These are phyloP conservation scores for Catajapyx aquilonaris DNA, from an alignment of 1,140 invertebrate genomes.

Conservation along the genomic window DNA sequence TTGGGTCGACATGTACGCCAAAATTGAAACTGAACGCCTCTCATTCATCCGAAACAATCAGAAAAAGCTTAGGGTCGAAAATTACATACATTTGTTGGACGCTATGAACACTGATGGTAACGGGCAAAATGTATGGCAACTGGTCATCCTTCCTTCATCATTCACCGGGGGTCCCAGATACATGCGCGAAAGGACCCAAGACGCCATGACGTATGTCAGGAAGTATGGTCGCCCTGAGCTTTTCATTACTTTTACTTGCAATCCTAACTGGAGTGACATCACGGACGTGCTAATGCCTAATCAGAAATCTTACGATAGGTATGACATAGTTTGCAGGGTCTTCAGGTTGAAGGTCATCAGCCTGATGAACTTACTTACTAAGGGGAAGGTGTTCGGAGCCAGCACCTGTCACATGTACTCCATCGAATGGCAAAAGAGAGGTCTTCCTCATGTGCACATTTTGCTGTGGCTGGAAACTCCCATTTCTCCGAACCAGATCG, in stretches of 20 bases:
- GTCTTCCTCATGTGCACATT: slow-evolving; percentile 21
- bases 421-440: slow-evolving; percentile 29
- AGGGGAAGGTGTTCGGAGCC: slow-evolving; percentile 17
- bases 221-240: slow-evolving; percentile 14
- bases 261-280: slow-evolving; percentile 23
- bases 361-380: slow-evolving; percentile 17
- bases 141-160: slow-evolving; percentile 21
- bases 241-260: slow-evolving; percentile 28
- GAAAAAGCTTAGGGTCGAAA: slow-evolving; percentile 16
- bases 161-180: slow-evolving; percentile 21
- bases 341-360: slow-evolving; percentile 22
- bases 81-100: slow-evolving; percentile 15
- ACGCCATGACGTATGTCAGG: slow-evolving; percentile 21
- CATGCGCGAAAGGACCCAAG: slow-evolving; percentile 23
- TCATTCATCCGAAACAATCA: slow-evolving; percentile 16
- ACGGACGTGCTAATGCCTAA: slow-evolving; percentile 13
- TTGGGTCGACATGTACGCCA: slow-evolving; percentile 19
- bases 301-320: slow-evolving; percentile 17
- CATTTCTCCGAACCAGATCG: slow-evolving; percentile 9
- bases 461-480: slow-evolving; percentile 14
- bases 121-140: slow-evolving; percentile 4
- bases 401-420: slow-evolving; percentile 21
- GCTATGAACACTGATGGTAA: slow-evolving; percentile 6
- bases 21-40: slow-evolving; percentile 19
- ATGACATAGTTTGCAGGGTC: slow-evolving; percentile 23